Evolutionary conservation across 2,113 vertebrate species (phyloP), one percentile per base, ranked within the genome.

Genomic region (Chlamydotis undulata): DNA sequence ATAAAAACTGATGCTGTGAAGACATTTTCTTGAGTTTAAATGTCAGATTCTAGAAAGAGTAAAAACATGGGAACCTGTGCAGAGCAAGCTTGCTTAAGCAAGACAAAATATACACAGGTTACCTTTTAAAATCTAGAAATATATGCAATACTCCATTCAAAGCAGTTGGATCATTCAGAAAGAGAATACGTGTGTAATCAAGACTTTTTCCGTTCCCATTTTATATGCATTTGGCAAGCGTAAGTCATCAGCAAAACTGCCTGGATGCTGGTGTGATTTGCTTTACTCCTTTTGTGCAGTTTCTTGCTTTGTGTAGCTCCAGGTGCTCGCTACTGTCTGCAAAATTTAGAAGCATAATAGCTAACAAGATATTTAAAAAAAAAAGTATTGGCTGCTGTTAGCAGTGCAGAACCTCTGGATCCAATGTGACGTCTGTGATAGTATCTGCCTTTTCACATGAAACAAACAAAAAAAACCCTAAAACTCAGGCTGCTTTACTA

Each of bases 181-280:
- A 10, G 61, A 45, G 45, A 81, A n/a, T 2, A 9, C 4, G 2
- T 12, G 14, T 35, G 11, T 53, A 35, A 35, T 10, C 4, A 2
- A 57, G 60, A 23, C 23, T 53, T 77, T 5, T 31, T 78, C 70
- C 57, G 12, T 78, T 83, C 47, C 29, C 9, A 5, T 67, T 75
- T 67, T 75, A 21, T 61, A 6, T 39, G 23, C 10, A 5, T 33
- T 33, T 56, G 8, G 28, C 13, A 31, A 16, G 21, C 59, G 11
- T 19, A 56, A 33, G 35, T n/a, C 33, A n/a, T 15, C 55, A 49
- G 41, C 28, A 47, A 31, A 84, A 19, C 8, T 28, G 13, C 39
- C 50, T 52, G 74, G 25, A 9, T 47, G 31, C 39, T 5, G 12
- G 1, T 25, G 23, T 69, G 50, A 7, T 60, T 0, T 0, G 16